Evolutionary conservation across 1,140 invertebrate species (phyloP).

Genomic region (Tyrophagus putrescentiae): DNA sequence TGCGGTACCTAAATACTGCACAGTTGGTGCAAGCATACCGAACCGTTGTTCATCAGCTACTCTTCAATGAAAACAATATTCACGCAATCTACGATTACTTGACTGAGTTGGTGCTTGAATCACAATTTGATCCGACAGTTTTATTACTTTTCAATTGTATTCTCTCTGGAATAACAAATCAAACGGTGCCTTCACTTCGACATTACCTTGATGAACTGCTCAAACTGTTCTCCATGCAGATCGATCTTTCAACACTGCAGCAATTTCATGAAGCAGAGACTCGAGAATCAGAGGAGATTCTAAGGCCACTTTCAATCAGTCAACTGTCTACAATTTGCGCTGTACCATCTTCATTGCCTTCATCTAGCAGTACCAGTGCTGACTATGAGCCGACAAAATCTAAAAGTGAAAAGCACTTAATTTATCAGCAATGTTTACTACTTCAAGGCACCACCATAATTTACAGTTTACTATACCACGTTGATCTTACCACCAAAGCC

Average conservation of each 20-base stretch:
- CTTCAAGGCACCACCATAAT: background rate
- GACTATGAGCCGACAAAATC: background rate
- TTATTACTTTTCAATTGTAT: background rate
- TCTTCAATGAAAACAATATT: background rate
- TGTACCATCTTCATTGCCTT: background rate
- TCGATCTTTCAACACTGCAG: background rate
- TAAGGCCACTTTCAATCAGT: background rate
- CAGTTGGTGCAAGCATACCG: background rate
- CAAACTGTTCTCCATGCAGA: background rate
- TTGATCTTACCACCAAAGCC: background rate
- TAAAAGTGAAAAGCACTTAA: background rate
- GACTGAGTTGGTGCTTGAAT: background rate
- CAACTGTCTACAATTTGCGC: background rate
- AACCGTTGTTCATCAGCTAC: background rate
- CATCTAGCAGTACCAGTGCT: background rate
- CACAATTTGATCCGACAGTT: background rate
- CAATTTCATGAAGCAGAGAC: background rate
- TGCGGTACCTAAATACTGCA: background rate
- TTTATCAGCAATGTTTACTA: background rate
- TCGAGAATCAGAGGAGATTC: background rate
- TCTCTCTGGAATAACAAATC: background rate
- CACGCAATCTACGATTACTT: background rate
- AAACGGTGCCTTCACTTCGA: background rate
- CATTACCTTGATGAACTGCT: slow-evolving; percentile 1
- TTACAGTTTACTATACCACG: background rate